Conservation (phyloP, 37 sponge, comb jelly and placozoan genomes). For the Oscarella lobularis region DNA sequence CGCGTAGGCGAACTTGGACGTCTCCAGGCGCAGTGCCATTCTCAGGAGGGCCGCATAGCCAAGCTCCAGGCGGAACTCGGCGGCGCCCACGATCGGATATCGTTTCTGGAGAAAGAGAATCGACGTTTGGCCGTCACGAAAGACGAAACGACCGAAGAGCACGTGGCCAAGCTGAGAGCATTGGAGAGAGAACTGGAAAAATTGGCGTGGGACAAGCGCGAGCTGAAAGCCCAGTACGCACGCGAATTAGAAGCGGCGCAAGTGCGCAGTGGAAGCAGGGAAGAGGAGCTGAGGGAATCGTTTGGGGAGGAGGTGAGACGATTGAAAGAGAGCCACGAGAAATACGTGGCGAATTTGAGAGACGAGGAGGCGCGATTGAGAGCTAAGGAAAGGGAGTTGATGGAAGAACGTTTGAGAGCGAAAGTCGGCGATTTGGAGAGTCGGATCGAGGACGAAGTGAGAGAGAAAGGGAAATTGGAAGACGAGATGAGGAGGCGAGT, state of each 20-base stretch:
- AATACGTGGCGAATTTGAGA: background rate
- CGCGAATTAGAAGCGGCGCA: conserved; percentile 68
- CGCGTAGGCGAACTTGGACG: too few species aligned
- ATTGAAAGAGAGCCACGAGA: conserved; percentile 8
- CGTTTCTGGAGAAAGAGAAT: too few species aligned
- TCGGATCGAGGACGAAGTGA: background rate
- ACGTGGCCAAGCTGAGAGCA: too few species aligned
- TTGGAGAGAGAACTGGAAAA: conserved; percentile 36
- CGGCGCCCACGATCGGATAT: too few species aligned
- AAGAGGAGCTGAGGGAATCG: conserved; percentile 16
- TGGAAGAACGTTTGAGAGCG: too few species aligned
- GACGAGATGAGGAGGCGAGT: background rate
- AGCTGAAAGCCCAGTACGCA: conserved; percentile 51
- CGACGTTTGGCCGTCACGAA: too few species aligned
- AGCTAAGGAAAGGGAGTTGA: background rate
- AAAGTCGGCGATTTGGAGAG: too few species aligned
- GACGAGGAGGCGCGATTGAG: background rate
- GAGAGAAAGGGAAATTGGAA: background rate
- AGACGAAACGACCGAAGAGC: too few species aligned
- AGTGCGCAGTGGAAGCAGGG: conserved; percentile 28
- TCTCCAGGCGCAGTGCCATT: too few species aligned
- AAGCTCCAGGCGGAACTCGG: too few species aligned
- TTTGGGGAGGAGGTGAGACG: conserved; percentile 14
- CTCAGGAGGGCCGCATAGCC: too few species aligned
- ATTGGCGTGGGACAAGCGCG: conserved; percentile 27